These are phyloP conservation scores for Discoglossus pictus DNA, from an alignment of 2,797 vertebrate genomes.

Conservation along the genomic window DNA sequence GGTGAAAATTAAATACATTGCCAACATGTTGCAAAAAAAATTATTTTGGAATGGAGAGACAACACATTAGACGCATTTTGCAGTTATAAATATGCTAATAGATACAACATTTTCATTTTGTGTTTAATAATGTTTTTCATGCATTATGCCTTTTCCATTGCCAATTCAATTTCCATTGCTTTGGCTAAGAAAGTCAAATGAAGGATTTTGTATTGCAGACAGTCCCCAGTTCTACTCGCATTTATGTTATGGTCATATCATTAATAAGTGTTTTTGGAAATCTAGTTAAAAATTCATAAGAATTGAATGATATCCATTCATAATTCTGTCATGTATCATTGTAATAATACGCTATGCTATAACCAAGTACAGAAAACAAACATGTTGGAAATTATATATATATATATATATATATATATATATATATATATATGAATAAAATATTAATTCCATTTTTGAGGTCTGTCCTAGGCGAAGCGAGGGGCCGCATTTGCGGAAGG, in stretches of 20 bases:
- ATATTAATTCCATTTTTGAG: too few relatives aligned
- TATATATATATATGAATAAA: too few relatives aligned
- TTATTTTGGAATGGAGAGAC: not conserved
- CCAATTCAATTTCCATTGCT: conserved; percentile 16
- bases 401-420: too few relatives aligned
- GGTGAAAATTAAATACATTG: not conserved
- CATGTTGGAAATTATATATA: too few relatives aligned
- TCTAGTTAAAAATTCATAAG: too few relatives aligned
- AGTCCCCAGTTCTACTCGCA: not conserved
- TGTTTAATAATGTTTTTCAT: conserved; percentile 27
- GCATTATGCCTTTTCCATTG: conserved; percentile 16
- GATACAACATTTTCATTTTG: conserved; percentile 18
- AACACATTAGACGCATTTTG: conserved; percentile 11
- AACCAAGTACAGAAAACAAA: too few relatives aligned
- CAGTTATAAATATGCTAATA: conserved; percentile 27
- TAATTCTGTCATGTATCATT: too few relatives aligned
- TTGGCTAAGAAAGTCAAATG: conserved; percentile 16
- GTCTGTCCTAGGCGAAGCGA: too few relatives aligned
- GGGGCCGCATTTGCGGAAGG: too few relatives aligned
- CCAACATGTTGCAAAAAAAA: conserved; percentile 8
- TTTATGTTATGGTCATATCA: not conserved
- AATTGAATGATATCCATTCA: too few relatives aligned
- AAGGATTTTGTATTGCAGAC: conserved; percentile 5
- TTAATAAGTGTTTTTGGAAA: conserved; percentile 4
- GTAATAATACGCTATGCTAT: too few relatives aligned